A percentile compares a stretch with the other conserved stretches of the same genome.
Evolutionary conservation across 1,140 invertebrate genomes (phyloP).

Genomic region (Sitobion miscanthi): DNA sequence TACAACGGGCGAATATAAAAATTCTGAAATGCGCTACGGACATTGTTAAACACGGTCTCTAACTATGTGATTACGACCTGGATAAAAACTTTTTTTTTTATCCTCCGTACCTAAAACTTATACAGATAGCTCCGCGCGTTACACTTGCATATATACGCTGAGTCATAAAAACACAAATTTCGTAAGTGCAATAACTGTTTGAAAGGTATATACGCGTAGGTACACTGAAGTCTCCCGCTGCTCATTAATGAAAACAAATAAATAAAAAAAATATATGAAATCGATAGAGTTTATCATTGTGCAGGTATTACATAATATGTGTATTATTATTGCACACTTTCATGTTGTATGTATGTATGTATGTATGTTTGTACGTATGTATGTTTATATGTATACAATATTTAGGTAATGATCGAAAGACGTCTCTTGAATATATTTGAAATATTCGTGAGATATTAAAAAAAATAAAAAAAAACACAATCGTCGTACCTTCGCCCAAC

Average conservation of each 20-base stretch:
- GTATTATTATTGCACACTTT: too few relatives aligned
- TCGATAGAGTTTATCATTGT: background rate
- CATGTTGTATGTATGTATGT: too few relatives aligned
- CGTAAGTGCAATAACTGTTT: background rate
- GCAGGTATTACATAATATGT: background rate
- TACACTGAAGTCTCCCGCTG: background rate
- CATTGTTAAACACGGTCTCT: slow-evolving; percentile 34
- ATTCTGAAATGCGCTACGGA: slow-evolving; percentile 27
- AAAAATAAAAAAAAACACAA: background rate
- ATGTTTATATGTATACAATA: background rate
- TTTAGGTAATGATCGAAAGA: background rate
- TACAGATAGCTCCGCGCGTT: background rate
- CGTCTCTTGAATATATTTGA: slow-evolving; percentile 30
- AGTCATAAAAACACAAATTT: slow-evolving; percentile 26
- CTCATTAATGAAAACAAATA: background rate
- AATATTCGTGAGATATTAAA: slow-evolving; percentile 34
- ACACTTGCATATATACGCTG: background rate
- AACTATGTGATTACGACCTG: slow-evolving; percentile 37
- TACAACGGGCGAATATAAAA: slow-evolving; percentile 19
- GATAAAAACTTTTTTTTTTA: slow-evolving; percentile 35
- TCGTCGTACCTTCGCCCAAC: background rate
- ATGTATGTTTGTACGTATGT: background rate
- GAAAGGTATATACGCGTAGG: background rate
- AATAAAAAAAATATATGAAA: background rate
- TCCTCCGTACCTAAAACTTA: slow-evolving; percentile 28